phyloP scores from a whole-genome alignment of 2,797 vertebrate species.

The Caiman crocodilus region DNA sequence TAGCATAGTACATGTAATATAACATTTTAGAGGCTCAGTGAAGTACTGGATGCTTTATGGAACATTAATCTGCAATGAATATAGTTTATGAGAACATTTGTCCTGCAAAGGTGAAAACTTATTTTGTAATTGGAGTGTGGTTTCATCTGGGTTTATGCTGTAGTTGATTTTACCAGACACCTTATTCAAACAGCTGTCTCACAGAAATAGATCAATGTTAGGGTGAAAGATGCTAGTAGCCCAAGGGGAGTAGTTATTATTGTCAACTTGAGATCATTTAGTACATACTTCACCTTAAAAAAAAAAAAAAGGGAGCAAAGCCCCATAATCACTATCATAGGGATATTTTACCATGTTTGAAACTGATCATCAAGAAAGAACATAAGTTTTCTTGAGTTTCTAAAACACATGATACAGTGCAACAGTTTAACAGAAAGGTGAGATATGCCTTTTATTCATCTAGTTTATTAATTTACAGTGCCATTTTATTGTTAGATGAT shows the following conservation, averaged over 20 bases:
- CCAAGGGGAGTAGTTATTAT: background rate
- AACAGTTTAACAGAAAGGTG: background rate
- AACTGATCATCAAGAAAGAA: background rate
- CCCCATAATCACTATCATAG: background rate
- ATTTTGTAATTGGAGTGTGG: background rate
- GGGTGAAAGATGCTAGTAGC: background rate
- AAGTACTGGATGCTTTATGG: conserved; percentile 36
- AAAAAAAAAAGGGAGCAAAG: background rate
- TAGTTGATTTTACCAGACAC: conserved; percentile 28
- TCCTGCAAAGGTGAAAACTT: conserved; percentile 23
- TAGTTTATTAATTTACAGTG: background rate
- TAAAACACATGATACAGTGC: background rate
- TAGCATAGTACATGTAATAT: background rate
- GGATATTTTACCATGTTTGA: background rate
- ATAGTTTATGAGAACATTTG: conserved; percentile 57
- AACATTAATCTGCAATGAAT: conserved; percentile 59
- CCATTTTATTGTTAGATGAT: background rate
- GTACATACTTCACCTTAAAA: background rate
- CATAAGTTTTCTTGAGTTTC: background rate
- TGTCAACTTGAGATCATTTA: background rate
- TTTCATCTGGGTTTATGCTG: conserved; percentile 7
- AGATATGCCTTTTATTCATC: background rate
- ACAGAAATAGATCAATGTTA: background rate
- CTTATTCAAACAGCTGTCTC: conserved; percentile 18
- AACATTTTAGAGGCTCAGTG: background rate